phyloP scores from a whole-genome alignment of 1,140 invertebrate genomes.

The Drosophila funebris region DNA sequence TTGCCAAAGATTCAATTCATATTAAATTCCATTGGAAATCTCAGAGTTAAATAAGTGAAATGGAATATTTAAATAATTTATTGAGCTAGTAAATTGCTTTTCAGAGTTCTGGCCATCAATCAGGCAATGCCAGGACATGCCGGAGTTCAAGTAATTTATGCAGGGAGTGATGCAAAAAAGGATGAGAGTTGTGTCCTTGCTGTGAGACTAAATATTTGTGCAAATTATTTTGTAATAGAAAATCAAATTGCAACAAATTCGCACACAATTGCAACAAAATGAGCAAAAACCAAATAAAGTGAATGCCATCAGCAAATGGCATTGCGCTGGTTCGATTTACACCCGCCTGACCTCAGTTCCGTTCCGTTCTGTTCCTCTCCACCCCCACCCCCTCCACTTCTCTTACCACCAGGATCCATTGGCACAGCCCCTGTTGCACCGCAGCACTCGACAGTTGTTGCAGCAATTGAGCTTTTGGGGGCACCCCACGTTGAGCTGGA shows the following conservation, averaged over 20 bases:
- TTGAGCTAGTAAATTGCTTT: constrained; percentile 11
- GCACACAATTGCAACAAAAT: constrained; percentile 78
- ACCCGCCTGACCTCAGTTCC: background rate
- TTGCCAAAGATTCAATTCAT: background rate
- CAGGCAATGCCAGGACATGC: constrained; percentile 3
- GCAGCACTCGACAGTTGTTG: constrained; percentile 48
- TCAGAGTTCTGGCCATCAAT: constrained; percentile 13
- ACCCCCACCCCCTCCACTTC: background rate
- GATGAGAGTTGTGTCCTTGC: background rate
- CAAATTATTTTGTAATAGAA: constrained; percentile 78
- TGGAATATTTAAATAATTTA: constrained; percentile 17
- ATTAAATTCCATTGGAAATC: background rate
- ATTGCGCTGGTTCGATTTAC: constrained; percentile 72
- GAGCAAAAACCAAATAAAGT: constrained; percentile 59
- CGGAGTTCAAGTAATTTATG: background rate
- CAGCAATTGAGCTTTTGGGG: constrained; percentile 46
- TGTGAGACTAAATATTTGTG: constrained; percentile 45
- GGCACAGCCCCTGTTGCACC: constrained; percentile 5
- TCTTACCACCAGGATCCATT: too few relatives aligned
- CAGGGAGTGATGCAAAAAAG: background rate
- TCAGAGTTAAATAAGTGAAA: constrained; percentile 7
- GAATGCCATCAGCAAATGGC: constrained; percentile 71
- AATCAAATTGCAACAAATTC: constrained; percentile 81
- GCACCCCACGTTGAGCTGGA: background rate
- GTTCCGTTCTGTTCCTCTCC: too few relatives aligned